Evolutionary conservation across 2,888 invertebrate genomes (phyloP), one percentile per base, ranked within the genome.

Genomic region (Drosophila suboccidentalis): DNA sequence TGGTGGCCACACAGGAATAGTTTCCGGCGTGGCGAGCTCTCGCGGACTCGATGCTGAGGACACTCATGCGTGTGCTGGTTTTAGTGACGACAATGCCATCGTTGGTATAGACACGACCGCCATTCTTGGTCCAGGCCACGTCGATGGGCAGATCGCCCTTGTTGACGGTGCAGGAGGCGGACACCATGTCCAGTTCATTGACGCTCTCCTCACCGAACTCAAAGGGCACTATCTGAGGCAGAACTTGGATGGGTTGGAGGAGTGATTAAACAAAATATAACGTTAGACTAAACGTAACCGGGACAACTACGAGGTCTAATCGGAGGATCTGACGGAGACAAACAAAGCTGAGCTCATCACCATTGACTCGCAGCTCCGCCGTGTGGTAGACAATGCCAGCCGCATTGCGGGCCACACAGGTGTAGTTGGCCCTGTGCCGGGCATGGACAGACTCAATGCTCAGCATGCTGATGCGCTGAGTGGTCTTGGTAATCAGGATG

Each of bases 141-240:
- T 94, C 94, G 75, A 97, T 93, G 36, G 97, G 97, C 79, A 95
- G 92, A 92, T 97, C 97, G 43, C 97, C 97, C 92, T 96, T 96
- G 80, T 94, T 94, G 17, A 96, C 95, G 50, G 95, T 94, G 91
- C 97, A 97, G 59, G 94, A 94, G 19, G 95, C 94, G 38, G 95
- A 95, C 13, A 95, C 94, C 92, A 95, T 94, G 86, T 96, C 96
- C 80, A 95, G 94, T 75, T 95, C 95, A 90, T 96, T 95, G 62
- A 95, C 94, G 55, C 95, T 94, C 74, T 95, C 95, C 74, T 94
- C 94, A 75, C 96, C 96, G 85, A 96, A 96, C 87, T 94, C 94
- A 89, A 96, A 95, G 43, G 95, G 95, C 85, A 95, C 94, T 83
- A 96, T 95, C 94, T 95, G 95, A 67, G 96, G 96, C 84, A 94